A percentile compares a stretch with the other conserved stretches of the same genome.
Evolutionary conservation across 1,140 invertebrate species (phyloP).

Genomic region (Drosophila busckii): DNA sequence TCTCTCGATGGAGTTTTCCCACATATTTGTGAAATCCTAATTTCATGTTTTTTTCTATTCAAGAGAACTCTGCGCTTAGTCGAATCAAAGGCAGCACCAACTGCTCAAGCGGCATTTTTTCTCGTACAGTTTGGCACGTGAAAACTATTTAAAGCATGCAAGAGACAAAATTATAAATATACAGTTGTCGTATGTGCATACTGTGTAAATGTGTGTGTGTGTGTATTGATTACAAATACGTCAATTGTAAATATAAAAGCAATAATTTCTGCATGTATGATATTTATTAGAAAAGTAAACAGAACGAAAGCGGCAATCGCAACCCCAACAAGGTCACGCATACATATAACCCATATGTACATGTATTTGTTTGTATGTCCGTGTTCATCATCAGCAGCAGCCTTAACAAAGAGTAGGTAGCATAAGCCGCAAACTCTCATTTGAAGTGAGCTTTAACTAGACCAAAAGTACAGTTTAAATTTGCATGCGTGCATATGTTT

Average conservation of each 20-base stretch:
- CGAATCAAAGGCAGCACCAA: not conserved
- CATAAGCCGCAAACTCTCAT: slow-evolving; percentile 9
- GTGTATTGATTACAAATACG: not conserved
- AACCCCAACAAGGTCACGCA: slow-evolving; percentile 15
- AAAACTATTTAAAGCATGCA: not conserved
- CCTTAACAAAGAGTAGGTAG: not conserved
- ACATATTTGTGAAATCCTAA: not conserved
- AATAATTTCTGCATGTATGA: slow-evolving; percentile 24
- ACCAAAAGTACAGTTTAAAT: slow-evolving; percentile 24
- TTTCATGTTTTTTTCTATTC: too few relatives aligned
- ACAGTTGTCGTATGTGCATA: slow-evolving; percentile 1
- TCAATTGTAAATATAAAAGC: slow-evolving; percentile 14
- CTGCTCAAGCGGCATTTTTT: not conserved
- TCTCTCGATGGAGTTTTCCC: slow-evolving; percentile 26
- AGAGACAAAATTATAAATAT: not conserved
- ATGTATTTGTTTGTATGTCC: too few relatives aligned
- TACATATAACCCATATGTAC: too few relatives aligned
- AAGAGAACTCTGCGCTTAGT: too few relatives aligned
- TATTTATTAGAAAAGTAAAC: slow-evolving; percentile 28
- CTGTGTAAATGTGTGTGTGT: not conserved
- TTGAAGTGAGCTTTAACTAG: slow-evolving; percentile 17
- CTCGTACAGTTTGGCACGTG: too few relatives aligned
- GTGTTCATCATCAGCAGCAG: too few relatives aligned
- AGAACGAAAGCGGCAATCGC: not conserved
- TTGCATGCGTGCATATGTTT: too few relatives aligned